Percentiles rank a stretch among this genome's conserved stretches.
These are phyloP conservation scores for Scolopax mira DNA, from an alignment of 2,113 vertebrate genomes.

Conservation along the genomic window DNA sequence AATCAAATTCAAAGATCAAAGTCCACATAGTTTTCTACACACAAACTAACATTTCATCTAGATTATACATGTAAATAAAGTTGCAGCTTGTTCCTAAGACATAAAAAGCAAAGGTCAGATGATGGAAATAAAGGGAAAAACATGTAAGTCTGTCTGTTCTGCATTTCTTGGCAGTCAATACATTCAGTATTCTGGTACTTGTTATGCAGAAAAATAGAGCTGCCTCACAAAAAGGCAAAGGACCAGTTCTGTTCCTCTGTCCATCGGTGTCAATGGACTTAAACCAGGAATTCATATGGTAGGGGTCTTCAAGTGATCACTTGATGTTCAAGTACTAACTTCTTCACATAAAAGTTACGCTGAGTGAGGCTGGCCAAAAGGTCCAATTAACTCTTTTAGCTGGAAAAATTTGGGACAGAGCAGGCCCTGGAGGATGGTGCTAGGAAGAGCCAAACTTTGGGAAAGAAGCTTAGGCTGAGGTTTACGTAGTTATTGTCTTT, in stretches of 20 bases:
- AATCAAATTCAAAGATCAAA: slow-evolving; percentile 31
- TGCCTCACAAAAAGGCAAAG: slow-evolving; percentile 41
- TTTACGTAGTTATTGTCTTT: background rate
- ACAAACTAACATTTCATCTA: slow-evolving; percentile 33
- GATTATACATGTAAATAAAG: slow-evolving; percentile 55
- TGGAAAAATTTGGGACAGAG: background rate
- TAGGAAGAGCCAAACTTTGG: background rate
- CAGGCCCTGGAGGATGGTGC: background rate
- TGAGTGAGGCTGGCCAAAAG: background rate
- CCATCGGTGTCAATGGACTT: background rate
- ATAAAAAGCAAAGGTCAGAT: slow-evolving; percentile 65
- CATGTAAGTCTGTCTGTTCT: slow-evolving; percentile 50
- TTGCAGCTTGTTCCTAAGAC: slow-evolving; percentile 22
- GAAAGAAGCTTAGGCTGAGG: background rate
- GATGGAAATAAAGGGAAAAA: slow-evolving; percentile 62
- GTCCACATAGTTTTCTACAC: slow-evolving; percentile 10
- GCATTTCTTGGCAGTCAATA: slow-evolving; percentile 53
- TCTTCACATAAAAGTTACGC: background rate
- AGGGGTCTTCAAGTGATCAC: background rate
- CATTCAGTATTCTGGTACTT: slow-evolving; percentile 47
- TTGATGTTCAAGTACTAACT: background rate
- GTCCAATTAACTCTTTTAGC: background rate
- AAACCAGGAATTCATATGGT: background rate
- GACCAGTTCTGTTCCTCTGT: background rate
- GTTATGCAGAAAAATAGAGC: slow-evolving; percentile 55